Evolutionary conservation across 2,113 vertebrate genomes (phyloP).

Genomic region (Lepisosteus osseus): DNA sequence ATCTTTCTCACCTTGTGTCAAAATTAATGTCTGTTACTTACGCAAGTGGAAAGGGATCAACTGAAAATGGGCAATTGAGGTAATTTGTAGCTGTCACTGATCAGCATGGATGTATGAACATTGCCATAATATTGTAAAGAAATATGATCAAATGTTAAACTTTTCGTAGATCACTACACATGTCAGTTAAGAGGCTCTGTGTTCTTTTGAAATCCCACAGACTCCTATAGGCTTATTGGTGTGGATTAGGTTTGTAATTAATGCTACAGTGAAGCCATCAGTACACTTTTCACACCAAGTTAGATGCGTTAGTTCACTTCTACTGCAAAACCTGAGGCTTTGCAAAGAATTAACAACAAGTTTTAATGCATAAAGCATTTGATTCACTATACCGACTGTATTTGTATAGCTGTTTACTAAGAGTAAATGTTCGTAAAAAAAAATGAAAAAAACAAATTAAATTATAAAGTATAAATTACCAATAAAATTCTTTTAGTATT

Average conservation of each 20-base stretch:
- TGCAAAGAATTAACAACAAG: too few relatives aligned
- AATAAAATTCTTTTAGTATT: too few relatives aligned
- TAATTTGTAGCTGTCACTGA: slow-evolving; percentile 35
- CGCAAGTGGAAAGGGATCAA: slow-evolving; percentile 2
- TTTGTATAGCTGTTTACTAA: too few relatives aligned
- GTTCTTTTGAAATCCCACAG: neutral
- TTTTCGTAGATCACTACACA: slow-evolving; percentile 12
- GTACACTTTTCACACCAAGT: too few relatives aligned
- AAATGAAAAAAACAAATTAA: too few relatives aligned
- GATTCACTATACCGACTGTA: too few relatives aligned
- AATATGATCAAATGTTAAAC: slow-evolving; percentile 32
- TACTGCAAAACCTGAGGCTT: too few relatives aligned
- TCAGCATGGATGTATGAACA: slow-evolving; percentile 29
- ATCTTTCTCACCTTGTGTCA: slow-evolving; percentile 19
- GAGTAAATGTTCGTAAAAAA: too few relatives aligned
- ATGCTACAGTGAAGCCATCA: neutral
- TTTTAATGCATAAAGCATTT: too few relatives aligned
- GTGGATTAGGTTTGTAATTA: neutral
- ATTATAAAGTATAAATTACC: too few relatives aligned
- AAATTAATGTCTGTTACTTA: slow-evolving; percentile 29
- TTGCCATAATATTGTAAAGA: slow-evolving; percentile 4
- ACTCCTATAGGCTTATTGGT: neutral
- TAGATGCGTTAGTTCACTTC: too few relatives aligned
- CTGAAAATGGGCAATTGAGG: slow-evolving; percentile 17
- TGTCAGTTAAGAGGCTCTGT: neutral